A percentile compares a stretch with the other conserved stretches of the same genome.
Conservation (phyloP, 2,113 vertebrate species). For the Ictalurus punctatus region DNA sequence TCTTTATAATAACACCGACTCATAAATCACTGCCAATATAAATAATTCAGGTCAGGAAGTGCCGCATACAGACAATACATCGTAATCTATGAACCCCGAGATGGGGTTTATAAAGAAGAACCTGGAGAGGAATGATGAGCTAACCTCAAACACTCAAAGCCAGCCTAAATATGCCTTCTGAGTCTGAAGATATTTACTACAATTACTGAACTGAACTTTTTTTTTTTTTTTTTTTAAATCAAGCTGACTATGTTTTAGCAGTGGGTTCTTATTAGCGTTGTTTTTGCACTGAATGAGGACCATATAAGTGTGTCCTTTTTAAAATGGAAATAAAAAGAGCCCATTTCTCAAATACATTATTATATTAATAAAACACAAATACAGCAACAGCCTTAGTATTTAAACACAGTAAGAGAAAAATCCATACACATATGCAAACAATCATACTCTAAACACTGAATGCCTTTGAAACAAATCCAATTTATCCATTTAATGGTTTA, state of each 20-base stretch:
- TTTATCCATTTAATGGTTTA: neutral
- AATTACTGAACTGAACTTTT: neutral
- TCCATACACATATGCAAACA: neutral
- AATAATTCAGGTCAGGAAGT: conserved; percentile 58
- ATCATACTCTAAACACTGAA: neutral
- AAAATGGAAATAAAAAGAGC: neutral
- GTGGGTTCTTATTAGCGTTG: neutral
- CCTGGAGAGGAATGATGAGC: conserved; percentile 7
- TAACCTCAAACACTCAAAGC: neutral
- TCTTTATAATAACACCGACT: conserved; percentile 62
- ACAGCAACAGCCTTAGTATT: neutral
- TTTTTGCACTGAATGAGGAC: neutral
- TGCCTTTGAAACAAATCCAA: neutral
- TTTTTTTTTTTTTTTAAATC: neutral
- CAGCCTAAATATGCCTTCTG: neutral
- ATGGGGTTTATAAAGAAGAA: conserved; percentile 18
- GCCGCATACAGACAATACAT: conserved; percentile 46
- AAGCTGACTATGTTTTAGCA: neutral
- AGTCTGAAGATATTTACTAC: neutral
- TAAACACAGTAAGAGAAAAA: neutral
- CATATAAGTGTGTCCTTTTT: neutral
- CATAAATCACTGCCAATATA: conserved; percentile 64
- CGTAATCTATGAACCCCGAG: conserved; percentile 37
- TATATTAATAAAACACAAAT: neutral
- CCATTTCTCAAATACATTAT: neutral